Base-by-base conservation (phyloP, 1,140 invertebrate genomes). In the Hyphantria cunea region DNA sequence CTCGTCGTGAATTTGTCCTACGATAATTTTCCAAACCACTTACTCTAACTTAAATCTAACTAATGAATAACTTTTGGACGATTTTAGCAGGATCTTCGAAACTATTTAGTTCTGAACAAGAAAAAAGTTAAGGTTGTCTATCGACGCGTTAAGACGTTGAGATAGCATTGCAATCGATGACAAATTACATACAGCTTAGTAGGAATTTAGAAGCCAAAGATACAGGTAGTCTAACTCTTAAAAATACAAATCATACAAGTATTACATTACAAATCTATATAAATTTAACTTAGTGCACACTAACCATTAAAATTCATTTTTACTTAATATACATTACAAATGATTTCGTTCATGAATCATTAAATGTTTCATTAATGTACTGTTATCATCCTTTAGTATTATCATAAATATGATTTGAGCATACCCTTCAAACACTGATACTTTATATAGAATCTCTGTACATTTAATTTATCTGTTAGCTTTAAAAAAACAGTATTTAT, bases 1-100 rank as follows among this genome's bases (percentile, higher is more conserved):
- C 66, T 79, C 69, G 61, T 78, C 59, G 63, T 69, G 69, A 66
- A 74, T 66, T 74, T 78, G 70, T 53, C 68, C 84, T 87, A 89
- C 79, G 78, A 74, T 83, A 80, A 84, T 76, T 82, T 84, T 85
- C 80, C 82, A 86, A 87, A 88, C 82, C 74, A 66, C 80, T 85
- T 86, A 88, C 60, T 54, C 49, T 83, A 81, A 70, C 82, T 86
- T 86, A 88, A 45, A 66, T 74, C 79, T 86, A 85, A 65, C 68
- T 75, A 78, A 60, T 76, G 60, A 53, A 53, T 62, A 45, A 80
- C 48, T 76, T 76, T 77, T 80, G 83, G 85, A 86, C 80, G 79
- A 83, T 67, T 73, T 82, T 72, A 69, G 60, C 60, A 53, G 50
- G 60, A 62, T 53, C 25, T 41, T 42, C 13, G 56, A 60, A 60